A percentile compares a stretch with the other conserved stretches of the same genome.
Evolutionary conservation across 1,140 invertebrate species (phyloP).

Genomic region (Spodoptera litura): DNA sequence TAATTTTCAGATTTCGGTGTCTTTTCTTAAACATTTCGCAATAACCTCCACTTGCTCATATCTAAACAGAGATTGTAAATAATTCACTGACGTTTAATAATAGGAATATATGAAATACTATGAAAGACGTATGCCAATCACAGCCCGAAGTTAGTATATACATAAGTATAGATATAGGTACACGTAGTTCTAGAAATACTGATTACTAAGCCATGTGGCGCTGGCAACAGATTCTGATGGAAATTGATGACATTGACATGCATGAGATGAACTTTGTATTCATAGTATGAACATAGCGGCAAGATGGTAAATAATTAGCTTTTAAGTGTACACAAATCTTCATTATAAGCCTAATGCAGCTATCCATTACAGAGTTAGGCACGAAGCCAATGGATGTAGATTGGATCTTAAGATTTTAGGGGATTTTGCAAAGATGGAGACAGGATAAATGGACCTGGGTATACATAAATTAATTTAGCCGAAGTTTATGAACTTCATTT

Average conservation of each 20-base stretch:
- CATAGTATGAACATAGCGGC: neutral
- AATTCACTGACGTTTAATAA: too few relatives aligned
- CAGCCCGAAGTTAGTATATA: slow-evolving; percentile 2
- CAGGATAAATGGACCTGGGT: neutral
- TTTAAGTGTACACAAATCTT: neutral
- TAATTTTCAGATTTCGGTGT: too few relatives aligned
- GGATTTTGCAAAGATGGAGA: too few relatives aligned
- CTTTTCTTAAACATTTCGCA: too few relatives aligned
- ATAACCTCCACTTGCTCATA: too few relatives aligned
- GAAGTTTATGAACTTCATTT: too few relatives aligned
- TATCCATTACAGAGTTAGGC: slow-evolving; percentile 6
- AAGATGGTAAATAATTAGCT: slow-evolving; percentile 1
- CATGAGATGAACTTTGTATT: neutral
- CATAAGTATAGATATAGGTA: slow-evolving; percentile 46
- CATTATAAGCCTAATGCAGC: slow-evolving; percentile 14
- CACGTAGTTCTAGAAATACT: slow-evolving; percentile 62
- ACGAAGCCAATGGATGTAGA: neutral
- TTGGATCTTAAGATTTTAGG: too few relatives aligned
- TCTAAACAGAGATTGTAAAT: too few relatives aligned
- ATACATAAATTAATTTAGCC: too few relatives aligned
- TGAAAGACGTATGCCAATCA: slow-evolving; percentile 39
- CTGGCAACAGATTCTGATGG: slow-evolving; percentile 26
- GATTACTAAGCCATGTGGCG: slow-evolving; percentile 39
- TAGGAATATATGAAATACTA: neutral
- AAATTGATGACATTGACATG: slow-evolving; percentile 26